Percentiles rank a stretch among this genome's conserved stretches.
Conservation (phyloP, 2,797 vertebrate genomes). For the Danio kyathit region DNA sequence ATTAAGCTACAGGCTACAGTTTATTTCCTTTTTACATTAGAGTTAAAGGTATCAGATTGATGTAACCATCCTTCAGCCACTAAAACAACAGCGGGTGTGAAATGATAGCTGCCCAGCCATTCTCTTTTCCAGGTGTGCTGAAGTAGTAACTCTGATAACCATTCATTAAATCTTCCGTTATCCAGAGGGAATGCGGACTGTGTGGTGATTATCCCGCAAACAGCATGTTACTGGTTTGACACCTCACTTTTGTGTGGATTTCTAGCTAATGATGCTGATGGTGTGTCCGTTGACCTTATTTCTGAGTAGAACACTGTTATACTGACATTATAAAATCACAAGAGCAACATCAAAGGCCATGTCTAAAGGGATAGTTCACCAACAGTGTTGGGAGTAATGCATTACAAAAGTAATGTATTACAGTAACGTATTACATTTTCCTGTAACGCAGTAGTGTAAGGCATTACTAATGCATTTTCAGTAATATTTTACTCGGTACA, state of each 20-base stretch:
- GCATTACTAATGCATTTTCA: no score
- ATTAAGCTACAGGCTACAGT: constrained; percentile 45
- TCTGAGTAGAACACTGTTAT: background rate
- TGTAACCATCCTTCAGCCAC: constrained; percentile 73
- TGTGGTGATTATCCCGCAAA: constrained; percentile 63
- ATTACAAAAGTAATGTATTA: no score
- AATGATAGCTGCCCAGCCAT: constrained; percentile 72
- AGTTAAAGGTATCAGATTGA: constrained; percentile 67
- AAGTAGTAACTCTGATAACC: constrained; percentile 75
- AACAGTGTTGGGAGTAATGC: no score
- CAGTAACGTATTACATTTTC: no score
- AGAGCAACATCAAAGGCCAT: background rate
- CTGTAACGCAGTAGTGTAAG: no score
- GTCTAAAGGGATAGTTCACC: no score
- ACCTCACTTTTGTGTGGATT: constrained; percentile 52
- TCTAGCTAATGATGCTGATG: constrained; percentile 14
- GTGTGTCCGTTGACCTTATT: background rate
- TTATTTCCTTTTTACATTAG: constrained; percentile 76
- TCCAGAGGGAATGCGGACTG: constrained; percentile 62
- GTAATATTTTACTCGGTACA: no score
- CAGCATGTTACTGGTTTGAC: constrained; percentile 68
- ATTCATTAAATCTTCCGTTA: constrained; percentile 80
- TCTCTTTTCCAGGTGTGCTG: constrained; percentile 79
- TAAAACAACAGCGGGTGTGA: constrained; percentile 76
- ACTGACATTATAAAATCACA: background rate